These are phyloP conservation scores for Agrypnus murinus DNA, from an alignment of 2,888 invertebrate species.

Conservation along the genomic window DNA sequence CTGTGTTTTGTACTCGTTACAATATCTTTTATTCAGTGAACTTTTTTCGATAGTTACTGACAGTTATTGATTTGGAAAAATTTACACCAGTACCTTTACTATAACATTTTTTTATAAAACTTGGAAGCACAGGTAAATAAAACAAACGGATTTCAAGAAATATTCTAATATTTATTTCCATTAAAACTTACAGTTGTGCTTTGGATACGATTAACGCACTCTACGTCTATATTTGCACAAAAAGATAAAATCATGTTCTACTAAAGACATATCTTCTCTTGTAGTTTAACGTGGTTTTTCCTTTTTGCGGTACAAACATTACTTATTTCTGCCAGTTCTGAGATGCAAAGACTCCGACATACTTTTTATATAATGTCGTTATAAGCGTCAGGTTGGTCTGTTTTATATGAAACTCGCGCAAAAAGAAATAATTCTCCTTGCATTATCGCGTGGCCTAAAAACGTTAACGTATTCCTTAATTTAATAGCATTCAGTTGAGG, in stretches of 20 bases:
- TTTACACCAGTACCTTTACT: no score
- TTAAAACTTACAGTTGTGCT: conserved; percentile 52
- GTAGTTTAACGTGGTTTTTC: conserved; percentile 37
- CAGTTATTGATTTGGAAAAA: no score
- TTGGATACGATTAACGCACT: conserved; percentile 46
- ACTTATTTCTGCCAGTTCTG: conserved; percentile 50
- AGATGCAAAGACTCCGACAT: conserved; percentile 46
- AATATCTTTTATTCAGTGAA: no score
- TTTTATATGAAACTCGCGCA: not conserved
- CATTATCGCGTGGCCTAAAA: conserved; percentile 24
- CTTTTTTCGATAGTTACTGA: no score
- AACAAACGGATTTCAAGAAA: conserved; percentile 40
- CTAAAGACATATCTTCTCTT: not conserved
- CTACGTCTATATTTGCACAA: conserved; percentile 46
- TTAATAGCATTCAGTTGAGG: conserved; percentile 26
- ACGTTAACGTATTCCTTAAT: conserved; percentile 18
- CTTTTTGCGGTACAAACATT: conserved; percentile 44
- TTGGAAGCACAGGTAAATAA: no score
- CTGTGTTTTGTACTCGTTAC: no score
- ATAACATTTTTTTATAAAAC: no score
- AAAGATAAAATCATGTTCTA: conserved; percentile 36
- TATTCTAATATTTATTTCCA: conserved; percentile 51
- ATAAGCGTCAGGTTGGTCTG: conserved; percentile 40
- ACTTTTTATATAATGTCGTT: conserved; percentile 21
- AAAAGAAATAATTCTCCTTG: no score